Base-by-base conservation (phyloP, 2,888 invertebrate species). In the Diarsia rubi region DNA sequence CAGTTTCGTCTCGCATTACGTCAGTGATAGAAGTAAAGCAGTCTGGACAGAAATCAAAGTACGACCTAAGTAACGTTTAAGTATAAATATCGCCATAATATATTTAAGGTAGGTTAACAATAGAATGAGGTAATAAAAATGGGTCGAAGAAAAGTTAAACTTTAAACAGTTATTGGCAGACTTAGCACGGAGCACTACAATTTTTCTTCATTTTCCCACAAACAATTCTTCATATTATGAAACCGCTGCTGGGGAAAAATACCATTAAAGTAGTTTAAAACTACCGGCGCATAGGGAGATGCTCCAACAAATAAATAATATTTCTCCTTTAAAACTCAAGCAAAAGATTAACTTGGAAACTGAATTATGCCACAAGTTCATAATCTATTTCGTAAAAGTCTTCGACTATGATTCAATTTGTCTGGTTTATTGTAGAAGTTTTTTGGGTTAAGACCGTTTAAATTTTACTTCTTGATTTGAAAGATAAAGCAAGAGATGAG, bases 331-430 rank as follows among this genome's bases (percentile, higher is more conserved):
- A 62, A 47, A 85, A 78, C 69, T 81, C 21, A 64, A 75, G 67
- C 69, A 21, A 57, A 69, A 69, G 79, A 85, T 79, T 86, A 83
- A 85, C 74, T 86, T 59, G 11, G 24, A 76, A 82, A 78, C 74
- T 74, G 77, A 73, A 85, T 86, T 85, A 86, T 60, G 66, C 65
- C 21, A 59, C 49, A 85, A 85, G 68, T 87, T 88, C 54, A 71
- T 81, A 86, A 88, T 88, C 79, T 79, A 82, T 83, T 85, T 81
- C 52, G 44, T 69, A 62, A 74, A 75, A 73, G n/a, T 74, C 42
- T 57, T 66, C 37, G 37, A 75, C 71, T 78, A 83, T 79, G 65
- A 88, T 86, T 87, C 79, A 86, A 86, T 86, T 86, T 82, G 42
- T 65, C 37, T 59, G 57, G 71, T 83, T 82, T 77, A 79, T 85